These are phyloP conservation scores for Trichopria drosophilae DNA, from an alignment of 2,888 invertebrate species.

Conservation along the genomic window DNA sequence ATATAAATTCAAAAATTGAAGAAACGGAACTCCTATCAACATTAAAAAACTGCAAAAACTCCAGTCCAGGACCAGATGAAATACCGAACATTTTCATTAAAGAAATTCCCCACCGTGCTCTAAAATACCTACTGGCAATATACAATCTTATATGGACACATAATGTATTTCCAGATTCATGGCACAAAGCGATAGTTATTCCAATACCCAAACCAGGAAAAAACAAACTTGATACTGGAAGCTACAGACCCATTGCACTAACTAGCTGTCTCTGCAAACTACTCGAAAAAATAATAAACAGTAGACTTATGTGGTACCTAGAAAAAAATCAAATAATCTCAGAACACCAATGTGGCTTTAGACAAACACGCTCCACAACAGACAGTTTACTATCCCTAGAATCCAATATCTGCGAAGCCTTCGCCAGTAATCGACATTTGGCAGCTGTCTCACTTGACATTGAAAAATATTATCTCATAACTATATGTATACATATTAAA, in stretches of 20 bases:
- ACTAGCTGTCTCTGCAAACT: conserved; percentile 31
- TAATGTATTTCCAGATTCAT: too few species aligned
- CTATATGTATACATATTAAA: too few species aligned
- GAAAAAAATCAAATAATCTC: conserved; percentile 31
- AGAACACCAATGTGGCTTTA: conserved; percentile 29
- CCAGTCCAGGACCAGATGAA: conserved; percentile 24
- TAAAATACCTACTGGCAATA: too few species aligned
- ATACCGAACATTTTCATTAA: conserved; percentile 20
- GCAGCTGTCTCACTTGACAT: too few species aligned
- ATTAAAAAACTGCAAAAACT: conserved; percentile 11
- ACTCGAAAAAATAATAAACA: conserved; percentile 31
- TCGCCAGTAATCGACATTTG: conserved; percentile 19
- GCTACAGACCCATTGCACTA: too few species aligned
- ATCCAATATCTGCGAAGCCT: neutral
- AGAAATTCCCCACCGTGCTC: conserved; percentile 12
- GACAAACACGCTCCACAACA: conserved; percentile 24
- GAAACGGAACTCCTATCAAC: conserved; percentile 12
- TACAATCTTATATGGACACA: too few species aligned
- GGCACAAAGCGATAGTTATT: too few species aligned
- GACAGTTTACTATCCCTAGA: too few species aligned
- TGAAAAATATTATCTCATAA: too few species aligned
- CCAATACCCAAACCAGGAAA: too few species aligned
- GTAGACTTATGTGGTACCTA: conserved; percentile 29
- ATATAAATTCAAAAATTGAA: neutral
- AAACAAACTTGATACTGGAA: too few species aligned